phyloP scores from a whole-genome alignment of 2,797 vertebrate genomes.

The Dryobates pubescens region DNA sequence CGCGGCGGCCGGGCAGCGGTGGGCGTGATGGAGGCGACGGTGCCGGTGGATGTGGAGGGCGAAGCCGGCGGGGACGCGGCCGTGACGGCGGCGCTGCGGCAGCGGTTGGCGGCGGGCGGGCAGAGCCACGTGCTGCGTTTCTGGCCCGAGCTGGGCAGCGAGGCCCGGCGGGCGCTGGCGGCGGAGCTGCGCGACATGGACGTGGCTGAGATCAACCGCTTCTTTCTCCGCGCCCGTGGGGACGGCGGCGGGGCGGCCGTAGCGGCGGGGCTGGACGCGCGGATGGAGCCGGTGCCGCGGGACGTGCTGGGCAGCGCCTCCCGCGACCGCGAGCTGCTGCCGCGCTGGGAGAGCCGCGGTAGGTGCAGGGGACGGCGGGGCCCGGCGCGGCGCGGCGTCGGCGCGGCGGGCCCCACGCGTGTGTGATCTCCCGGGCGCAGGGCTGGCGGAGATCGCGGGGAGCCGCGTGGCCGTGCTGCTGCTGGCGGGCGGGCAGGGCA shows the following conservation, averaged over 20 bases:
- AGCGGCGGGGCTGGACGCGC: slow-evolving; percentile 83
- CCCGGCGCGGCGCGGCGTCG: not conserved
- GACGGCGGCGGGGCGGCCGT: not conserved
- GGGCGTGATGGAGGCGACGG: not conserved
- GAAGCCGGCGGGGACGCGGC: rapidly evolving
- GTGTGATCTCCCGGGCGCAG: not conserved
- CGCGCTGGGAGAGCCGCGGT: slow-evolving; percentile 90
- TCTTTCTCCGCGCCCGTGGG: slow-evolving; percentile 86
- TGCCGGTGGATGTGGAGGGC: too few relatives aligned
- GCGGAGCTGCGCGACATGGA: slow-evolving; percentile 83
- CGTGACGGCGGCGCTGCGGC: not conserved
- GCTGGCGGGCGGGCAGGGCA: slow-evolving; percentile 94
- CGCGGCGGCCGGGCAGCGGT: not conserved
- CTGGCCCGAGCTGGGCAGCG: slow-evolving; percentile 82
- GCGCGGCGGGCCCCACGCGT: not conserved
- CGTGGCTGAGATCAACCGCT: slow-evolving; percentile 85
- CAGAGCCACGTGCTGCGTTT: slow-evolving; percentile 90
- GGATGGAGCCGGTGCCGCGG: slow-evolving; percentile 91
- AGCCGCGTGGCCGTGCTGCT: slow-evolving; percentile 91
- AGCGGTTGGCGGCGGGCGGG: slow-evolving; percentile 76
- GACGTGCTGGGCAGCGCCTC: slow-evolving; percentile 91
- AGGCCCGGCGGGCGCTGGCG: slow-evolving; percentile 77
- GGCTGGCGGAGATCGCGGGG: slow-evolving; percentile 56
- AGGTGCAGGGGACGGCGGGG: slow-evolving; percentile 3
- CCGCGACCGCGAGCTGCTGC: slow-evolving; percentile 84